Evolutionary conservation across 2,888 invertebrate species (phyloP).

Genomic region (Helleia helle): DNA sequence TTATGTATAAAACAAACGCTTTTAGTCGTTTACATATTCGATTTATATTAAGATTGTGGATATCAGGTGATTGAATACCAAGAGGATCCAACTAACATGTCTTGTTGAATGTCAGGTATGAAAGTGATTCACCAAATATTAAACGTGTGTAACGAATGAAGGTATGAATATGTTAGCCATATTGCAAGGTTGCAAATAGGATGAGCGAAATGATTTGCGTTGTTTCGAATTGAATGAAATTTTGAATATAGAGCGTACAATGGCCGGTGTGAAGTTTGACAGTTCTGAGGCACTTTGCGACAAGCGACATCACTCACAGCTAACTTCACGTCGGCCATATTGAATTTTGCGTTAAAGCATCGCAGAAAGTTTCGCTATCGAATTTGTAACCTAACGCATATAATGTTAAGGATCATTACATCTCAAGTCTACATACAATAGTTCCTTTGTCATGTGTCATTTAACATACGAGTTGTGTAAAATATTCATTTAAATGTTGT

Average conservation of each 20-base stretch:
- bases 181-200: conserved; percentile 34
- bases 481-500: conserved; percentile 59
- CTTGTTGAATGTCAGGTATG: conserved; percentile 2
- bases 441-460: conserved; percentile 74
- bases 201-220: neutral
- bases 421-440: conserved; percentile 68
- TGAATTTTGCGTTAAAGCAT: neutral
- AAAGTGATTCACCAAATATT: conserved; percentile 12
- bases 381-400: conserved; percentile 33
- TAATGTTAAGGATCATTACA: conserved; percentile 47
- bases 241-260: neutral
- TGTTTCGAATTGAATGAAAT: neutral
- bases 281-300: too few species aligned
- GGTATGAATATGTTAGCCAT: conserved; percentile 51
- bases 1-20: conserved; percentile 27
- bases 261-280: too few species aligned
- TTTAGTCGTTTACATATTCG: conserved; percentile 11
- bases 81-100: neutral
- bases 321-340: too few species aligned
- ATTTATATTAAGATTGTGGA: neutral
- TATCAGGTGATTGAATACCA: too few species aligned
- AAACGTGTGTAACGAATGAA: conserved; percentile 21
- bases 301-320: too few species aligned
- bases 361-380: neutral
- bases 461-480: conserved; percentile 58